Base-by-base conservation (phyloP, 2,888 invertebrate genomes). In the Cordylochernes scorpioides region DNA sequence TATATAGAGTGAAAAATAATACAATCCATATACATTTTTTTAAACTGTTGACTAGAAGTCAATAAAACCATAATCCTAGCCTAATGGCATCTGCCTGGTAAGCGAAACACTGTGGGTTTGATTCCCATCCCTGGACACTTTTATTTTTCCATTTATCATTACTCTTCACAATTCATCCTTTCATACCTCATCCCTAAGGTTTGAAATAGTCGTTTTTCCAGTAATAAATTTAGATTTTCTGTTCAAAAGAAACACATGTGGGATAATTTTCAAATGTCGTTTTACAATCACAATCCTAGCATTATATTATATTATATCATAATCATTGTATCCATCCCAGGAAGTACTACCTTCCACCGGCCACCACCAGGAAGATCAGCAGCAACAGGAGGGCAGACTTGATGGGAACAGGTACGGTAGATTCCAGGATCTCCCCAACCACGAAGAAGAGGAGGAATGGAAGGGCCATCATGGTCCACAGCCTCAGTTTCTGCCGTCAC, bases 361-460 rank as follows among this genome's bases (percentile, higher is more conserved):
- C 62, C 56, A 77, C 72, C 47, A 74, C 62, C 39, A 67, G 55
- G 41, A 70, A 64, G 41, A 69, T 64, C 46, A 73, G 61, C 48
- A 71, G 67, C 41, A 70, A 64, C 41, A 69, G 64, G 46, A 73
- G 61, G 48, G 71, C 67, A 24, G 27, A 45, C 53, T 65, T 66
- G 36, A 60, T 46, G 41, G 59, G 49, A 49, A 62, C 61, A 39
- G 58, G 53, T 35, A 61, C 47, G 38, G 54, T 51, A 29, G 62
- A 53, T 44, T 65, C 59, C 46, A 84, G 64, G 40, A 80, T 66
- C 50, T 73, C 64, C 35, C 88, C 88, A 36, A 78, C 67, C 40
- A 71, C 54, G 55, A 78, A 84, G 59, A 88, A 77, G 28, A 71
- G 67, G 49, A 84, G 57, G 53, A 86, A 80, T 9, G 88, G 88